Evolutionary conservation across 2,797 vertebrate species (phyloP).

Genomic region (Alca torda): DNA sequence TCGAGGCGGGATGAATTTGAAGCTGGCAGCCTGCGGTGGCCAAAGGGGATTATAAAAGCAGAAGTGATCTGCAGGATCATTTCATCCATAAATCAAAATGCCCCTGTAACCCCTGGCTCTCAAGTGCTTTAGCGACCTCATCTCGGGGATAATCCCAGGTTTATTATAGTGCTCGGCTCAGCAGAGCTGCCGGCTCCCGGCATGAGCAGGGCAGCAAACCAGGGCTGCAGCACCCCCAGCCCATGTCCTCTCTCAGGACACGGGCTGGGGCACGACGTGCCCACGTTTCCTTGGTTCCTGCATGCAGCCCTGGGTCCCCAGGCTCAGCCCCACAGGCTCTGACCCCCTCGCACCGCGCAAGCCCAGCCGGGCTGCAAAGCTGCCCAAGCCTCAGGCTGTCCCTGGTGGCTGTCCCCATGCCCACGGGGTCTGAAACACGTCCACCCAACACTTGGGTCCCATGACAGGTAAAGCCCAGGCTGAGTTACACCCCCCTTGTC

Average conservation of each 20-base stretch:
- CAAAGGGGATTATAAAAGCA: not conserved
- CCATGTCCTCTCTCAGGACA: not conserved
- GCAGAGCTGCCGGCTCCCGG: not conserved
- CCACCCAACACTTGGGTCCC: not conserved
- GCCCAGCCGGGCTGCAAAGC: not conserved
- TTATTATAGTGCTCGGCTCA: not conserved
- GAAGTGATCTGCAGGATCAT: not conserved
- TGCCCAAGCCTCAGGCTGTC: not conserved
- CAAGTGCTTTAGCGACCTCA: not conserved
- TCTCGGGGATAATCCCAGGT: not conserved
- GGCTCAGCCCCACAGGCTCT: not conserved
- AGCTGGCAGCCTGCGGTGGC: not conserved
- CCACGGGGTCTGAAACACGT: not conserved
- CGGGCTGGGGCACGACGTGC: accelerated
- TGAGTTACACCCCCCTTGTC: not conserved
- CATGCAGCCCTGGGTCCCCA: not conserved
- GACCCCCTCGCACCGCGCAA: accelerated
- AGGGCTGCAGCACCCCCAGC: not conserved
- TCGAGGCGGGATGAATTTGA: not conserved
- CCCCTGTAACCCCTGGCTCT: not conserved
- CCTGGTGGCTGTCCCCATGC: not conserved
- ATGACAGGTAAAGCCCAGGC: not conserved
- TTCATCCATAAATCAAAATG: not conserved
- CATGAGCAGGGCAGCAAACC: not conserved
- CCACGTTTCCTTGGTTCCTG: not conserved